Base-by-base conservation (phyloP, 2,113 vertebrate genomes). In the Pelecanus crispus region DNA sequence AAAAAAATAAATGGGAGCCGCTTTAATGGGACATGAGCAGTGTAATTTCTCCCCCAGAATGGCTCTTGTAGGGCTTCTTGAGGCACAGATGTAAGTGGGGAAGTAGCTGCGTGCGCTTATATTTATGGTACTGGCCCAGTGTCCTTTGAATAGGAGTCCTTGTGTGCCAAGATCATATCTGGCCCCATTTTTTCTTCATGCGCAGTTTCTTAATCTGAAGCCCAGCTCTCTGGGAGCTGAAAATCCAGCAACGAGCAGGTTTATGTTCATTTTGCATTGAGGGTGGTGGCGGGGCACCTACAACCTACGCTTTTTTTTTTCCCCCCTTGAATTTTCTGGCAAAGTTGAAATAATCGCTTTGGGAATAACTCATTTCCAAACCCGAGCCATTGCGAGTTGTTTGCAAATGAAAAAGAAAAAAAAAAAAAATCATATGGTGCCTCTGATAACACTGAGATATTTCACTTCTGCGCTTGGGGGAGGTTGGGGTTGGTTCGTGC, bases 201-300 rank as follows among this genome's bases (percentile, higher is more conserved):
- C 63, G 7, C 53, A 32, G 32, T 34, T 78, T 88, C 83, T 77
- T 81, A 44, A 86, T 56, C 44, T 68, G 68, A 72, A 80, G 29
- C 38, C 31, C 28, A n/a, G 49, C 40, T 32, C 50, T 72, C 58
- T n/a, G 53, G 53, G 65, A 96, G 44, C 40, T 90, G 75, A n/a
- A 63, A 90, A 82, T 66, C 10, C 86, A 56, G 47, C 1, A 0
- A 8, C 2, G 15, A 71, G 83, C 3, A 0, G 40, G 12, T 22
- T 68, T 71, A 24, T 81, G n/a, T 70, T 81, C 10, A 16, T 71
- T 73, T 24, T 59, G 47, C 40, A 68, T 42, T 21, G n/a, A 42
- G 12, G 26, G 26, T 44, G 67, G 22, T 0, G 0, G n/a, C 6
- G 7, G 13, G 26, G 7, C 4, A 36, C 45, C 21, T 36, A 0